Evolutionary conservation across 2,797 vertebrate genomes (phyloP).

Genomic region (Spinibarbus caldwelli): DNA sequence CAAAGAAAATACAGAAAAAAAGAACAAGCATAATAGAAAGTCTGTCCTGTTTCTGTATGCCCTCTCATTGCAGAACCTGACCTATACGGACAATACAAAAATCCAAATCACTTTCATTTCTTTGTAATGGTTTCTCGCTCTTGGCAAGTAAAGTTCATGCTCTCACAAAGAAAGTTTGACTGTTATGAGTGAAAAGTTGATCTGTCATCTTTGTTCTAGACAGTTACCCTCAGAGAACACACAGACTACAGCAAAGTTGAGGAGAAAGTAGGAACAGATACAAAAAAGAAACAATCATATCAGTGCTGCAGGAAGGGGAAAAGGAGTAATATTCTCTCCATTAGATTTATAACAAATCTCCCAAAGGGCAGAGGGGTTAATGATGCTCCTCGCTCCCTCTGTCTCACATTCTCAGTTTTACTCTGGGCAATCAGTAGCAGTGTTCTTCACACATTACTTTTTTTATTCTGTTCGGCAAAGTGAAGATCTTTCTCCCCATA

Average conservation of each 20-base stretch:
- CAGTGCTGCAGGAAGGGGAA: neutral
- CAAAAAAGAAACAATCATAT: slow-evolving; percentile 38
- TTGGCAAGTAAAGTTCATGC: neutral
- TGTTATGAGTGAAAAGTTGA: neutral
- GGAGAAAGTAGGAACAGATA: slow-evolving; percentile 1
- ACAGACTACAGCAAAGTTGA: neutral
- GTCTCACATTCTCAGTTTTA: slow-evolving; percentile 24
- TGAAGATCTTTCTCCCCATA: neutral
- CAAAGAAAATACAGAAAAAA: neutral
- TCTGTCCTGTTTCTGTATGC: neutral
- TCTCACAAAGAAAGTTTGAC: neutral
- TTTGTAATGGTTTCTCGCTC: neutral
- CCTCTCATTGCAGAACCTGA: neutral
- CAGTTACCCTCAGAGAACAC: neutral
- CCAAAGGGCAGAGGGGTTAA: slow-evolving; percentile 18
- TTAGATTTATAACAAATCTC: slow-evolving; percentile 41
- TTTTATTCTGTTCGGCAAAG: slow-evolving; percentile 11
- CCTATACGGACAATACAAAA: neutral
- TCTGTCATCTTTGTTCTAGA: neutral
- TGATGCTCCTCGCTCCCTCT: slow-evolving; percentile 23
- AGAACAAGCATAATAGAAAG: neutral
- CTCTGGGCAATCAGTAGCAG: slow-evolving; percentile 16
- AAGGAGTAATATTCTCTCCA: slow-evolving; percentile 16
- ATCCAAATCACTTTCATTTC: neutral
- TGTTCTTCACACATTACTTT: slow-evolving; percentile 14